Percentiles rank a stretch among this genome's conserved stretches.
These are phyloP conservation scores for Thunnus albacares DNA, from an alignment of 2,797 vertebrate genomes.

Conservation along the genomic window DNA sequence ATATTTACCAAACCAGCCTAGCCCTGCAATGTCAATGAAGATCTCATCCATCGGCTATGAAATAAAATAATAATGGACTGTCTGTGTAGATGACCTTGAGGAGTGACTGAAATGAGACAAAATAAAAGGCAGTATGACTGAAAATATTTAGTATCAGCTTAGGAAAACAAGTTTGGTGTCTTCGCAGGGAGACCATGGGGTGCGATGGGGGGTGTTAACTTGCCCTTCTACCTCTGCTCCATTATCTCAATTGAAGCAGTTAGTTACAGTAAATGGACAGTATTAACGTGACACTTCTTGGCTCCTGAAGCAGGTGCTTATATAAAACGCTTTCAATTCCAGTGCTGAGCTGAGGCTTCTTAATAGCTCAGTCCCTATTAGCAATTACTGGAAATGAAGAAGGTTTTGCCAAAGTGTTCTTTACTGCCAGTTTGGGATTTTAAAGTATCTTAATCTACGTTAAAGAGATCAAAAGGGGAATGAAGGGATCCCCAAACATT, in stretches of 20 bases:
- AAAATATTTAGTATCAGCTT: slow-evolving; percentile 28
- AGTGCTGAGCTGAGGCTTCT: slow-evolving; percentile 60
- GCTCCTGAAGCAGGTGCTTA: slow-evolving; percentile 74
- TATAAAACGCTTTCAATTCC: slow-evolving; percentile 67
- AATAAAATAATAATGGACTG: slow-evolving; percentile 18
- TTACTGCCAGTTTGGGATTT: slow-evolving; percentile 48
- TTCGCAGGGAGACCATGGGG: neutral
- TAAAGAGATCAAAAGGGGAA: slow-evolving; percentile 40
- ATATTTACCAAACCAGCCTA: slow-evolving; percentile 35
- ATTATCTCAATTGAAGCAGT: slow-evolving; percentile 78
- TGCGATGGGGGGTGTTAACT: slow-evolving; percentile 37
- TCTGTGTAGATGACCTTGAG: slow-evolving; percentile 34
- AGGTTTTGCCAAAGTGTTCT: slow-evolving; percentile 48
- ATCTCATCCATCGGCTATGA: slow-evolving; percentile 28
- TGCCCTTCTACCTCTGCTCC: slow-evolving; percentile 57
- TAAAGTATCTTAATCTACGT: slow-evolving; percentile 52
- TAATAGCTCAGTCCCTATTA: slow-evolving; percentile 64
- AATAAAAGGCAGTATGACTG: slow-evolving; percentile 1
- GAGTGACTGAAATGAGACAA: slow-evolving; percentile 16
- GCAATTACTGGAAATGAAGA: slow-evolving; percentile 72
- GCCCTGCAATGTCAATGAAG: slow-evolving; percentile 25
- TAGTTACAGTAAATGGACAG: slow-evolving; percentile 73
- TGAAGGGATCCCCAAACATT: slow-evolving; percentile 48
- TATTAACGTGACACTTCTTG: slow-evolving; percentile 70
- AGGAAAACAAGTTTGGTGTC: slow-evolving; percentile 37